A percentile compares a stretch with the other conserved stretches of the same genome.
These are phyloP conservation scores for Callionymus lyra DNA, from an alignment of 2,113 vertebrate genomes.

Conservation along the genomic window DNA sequence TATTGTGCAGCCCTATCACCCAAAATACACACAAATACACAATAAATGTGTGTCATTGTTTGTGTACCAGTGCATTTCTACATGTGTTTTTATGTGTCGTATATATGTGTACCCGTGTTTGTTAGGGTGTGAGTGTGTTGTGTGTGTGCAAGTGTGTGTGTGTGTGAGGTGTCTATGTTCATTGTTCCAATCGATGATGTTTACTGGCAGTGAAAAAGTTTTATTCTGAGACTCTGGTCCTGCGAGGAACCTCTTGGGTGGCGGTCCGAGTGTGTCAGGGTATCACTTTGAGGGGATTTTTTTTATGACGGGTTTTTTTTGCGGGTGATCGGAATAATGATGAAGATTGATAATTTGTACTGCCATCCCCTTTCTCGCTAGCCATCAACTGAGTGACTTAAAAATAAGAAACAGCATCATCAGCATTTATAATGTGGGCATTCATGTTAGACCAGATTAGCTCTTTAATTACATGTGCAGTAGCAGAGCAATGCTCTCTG, in stretches of 20 bases:
- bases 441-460: constrained; percentile 51
- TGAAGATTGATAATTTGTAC: not conserved
- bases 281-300: constrained; percentile 62
- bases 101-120: constrained; percentile 32
- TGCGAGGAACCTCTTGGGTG: too few relatives aligned
- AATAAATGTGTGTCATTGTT: constrained; percentile 52
- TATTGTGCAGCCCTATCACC: too few relatives aligned
- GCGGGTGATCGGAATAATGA: constrained; percentile 30
- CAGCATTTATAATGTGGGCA: constrained; percentile 40
- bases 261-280: constrained; percentile 18
- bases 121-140: constrained; percentile 27
- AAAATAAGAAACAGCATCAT: constrained; percentile 21
- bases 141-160: constrained; percentile 37
- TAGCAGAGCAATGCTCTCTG: constrained; percentile 62
- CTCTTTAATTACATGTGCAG: constrained; percentile 52
- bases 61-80: constrained; percentile 64
- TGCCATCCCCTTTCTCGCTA: constrained; percentile 53
- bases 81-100: constrained; percentile 57
- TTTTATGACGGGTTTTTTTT: constrained; percentile 34
- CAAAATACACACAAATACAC: constrained; percentile 1
- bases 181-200: not conserved
- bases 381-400: constrained; percentile 29
- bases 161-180: constrained; percentile 53
- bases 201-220: not conserved
- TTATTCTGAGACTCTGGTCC: too few relatives aligned